Evolutionary conservation across 2,888 invertebrate species (phyloP), one percentile per base, ranked within the genome.

Genomic region (Adineta ricciae): DNA sequence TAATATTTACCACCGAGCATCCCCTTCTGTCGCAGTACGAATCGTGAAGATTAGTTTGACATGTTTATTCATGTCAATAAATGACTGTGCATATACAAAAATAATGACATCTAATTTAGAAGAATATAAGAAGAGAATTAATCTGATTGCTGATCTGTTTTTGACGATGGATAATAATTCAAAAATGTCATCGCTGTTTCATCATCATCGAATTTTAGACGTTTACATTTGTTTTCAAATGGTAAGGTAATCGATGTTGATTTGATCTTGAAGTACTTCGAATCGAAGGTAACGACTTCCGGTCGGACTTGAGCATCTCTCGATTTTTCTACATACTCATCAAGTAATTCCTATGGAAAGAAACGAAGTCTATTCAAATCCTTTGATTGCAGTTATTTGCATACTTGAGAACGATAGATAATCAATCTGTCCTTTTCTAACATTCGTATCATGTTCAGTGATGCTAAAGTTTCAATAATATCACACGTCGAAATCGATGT

Each of bases 381-480:
- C 38, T 38, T 41, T 41, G 3, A 78, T 41, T 24, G 14, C 0
- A 19, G 24, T 24, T 46, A 46, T 9, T 78, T n/a, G n/a, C 24
- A n/a, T 78, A 78, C 78, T 41, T 78, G 78, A 38, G 78, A 41
- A 78, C 78, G 78, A 78, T 41, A 41, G 5, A 78, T 78, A 41
- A 78, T 78, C 14, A 78, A 41, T 41, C n/a, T 38, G 41, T 78
- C 78, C n/a, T 78, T 78, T 41, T 78, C 78, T n/a, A 78, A 41
- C 78, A 78, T 78, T 78, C 41, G 38, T 24, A 78, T 78, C 78
- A 78, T 78, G 41, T 78, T 78, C 41, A 78, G 41, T 41, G 78
- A 41, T 41, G 78, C 78, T 78, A 78, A 78, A 24, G 78, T 78
- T 78, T 78, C 78, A 41, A 78, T 78, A 78, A 78, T 41, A 78